phyloP scores from a whole-genome alignment of 2,113 vertebrate genomes.

The Pogona vitticeps region DNA sequence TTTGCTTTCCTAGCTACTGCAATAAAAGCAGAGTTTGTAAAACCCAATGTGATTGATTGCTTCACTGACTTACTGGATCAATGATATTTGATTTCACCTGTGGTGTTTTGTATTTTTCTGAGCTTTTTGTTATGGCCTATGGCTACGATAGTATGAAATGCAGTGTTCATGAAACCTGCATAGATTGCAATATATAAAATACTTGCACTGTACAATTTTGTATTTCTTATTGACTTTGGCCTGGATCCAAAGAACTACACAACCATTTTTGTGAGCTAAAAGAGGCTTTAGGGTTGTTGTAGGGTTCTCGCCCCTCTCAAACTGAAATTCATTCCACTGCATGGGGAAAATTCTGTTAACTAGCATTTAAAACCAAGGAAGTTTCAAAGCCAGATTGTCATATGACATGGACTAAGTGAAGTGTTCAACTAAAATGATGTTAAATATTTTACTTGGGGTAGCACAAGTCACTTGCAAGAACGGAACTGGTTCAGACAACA shows the following conservation, averaged over 20 bases:
- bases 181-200: conserved; percentile 7
- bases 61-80: not conserved
- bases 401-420: not conserved
- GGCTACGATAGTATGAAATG: conserved; percentile 6
- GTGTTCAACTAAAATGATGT: not conserved
- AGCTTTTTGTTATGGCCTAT: conserved; percentile 20
- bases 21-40: conserved; percentile 27
- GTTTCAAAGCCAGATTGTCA: not conserved
- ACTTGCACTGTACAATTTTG: not conserved
- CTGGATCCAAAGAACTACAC: not conserved
- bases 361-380: not conserved
- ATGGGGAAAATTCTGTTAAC: not conserved
- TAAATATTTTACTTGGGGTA: not conserved
- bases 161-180: not conserved
- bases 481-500: not conserved
- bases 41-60: conserved; percentile 16
- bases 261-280: not conserved
- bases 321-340: not conserved
- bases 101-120: conserved; percentile 10
- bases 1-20: not conserved
- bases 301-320: not conserved
- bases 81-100: conserved; percentile 28
- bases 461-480: not conserved
- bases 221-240: not conserved
- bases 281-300: not conserved